Conservation (phyloP, 2,888 invertebrate genomes). For the Heteropelma amictum region DNA sequence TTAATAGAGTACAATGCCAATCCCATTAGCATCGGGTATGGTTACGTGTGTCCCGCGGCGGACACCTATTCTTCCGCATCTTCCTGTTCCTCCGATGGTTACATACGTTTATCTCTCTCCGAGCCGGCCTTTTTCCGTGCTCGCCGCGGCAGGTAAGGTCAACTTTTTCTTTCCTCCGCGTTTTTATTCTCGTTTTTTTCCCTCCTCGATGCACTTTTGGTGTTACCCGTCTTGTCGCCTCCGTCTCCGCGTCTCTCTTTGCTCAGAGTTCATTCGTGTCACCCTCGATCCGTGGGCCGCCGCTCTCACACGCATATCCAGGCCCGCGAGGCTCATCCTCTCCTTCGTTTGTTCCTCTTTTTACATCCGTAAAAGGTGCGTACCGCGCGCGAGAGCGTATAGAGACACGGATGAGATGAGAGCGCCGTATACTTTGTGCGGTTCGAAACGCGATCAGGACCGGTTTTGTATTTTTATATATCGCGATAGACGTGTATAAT, state of each 20-base stretch:
- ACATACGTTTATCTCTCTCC: constrained; percentile 8
- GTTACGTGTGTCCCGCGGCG: constrained; percentile 55
- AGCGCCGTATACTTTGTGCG: not conserved
- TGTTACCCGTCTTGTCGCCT: too few relatives aligned
- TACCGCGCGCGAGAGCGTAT: too few relatives aligned
- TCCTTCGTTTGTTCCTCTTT: too few relatives aligned
- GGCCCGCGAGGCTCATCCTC: too few relatives aligned
- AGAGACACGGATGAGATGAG: too few relatives aligned
- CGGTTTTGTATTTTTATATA: constrained; percentile 29
- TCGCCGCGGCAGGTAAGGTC: constrained; percentile 65
- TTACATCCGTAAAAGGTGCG: too few relatives aligned
- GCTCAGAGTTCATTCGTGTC: too few relatives aligned
- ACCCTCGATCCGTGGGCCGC: too few relatives aligned
- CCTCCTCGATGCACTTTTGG: too few relatives aligned
- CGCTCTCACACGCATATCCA: too few relatives aligned
- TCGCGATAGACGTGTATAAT: not conserved
- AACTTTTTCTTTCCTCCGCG: constrained; percentile 58
- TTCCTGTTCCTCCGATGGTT: constrained; percentile 7
- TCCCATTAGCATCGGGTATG: constrained; percentile 71
- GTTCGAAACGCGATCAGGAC: constrained; percentile 38
- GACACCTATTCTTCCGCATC: constrained; percentile 49
- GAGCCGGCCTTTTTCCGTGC: constrained; percentile 17
- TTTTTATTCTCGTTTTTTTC: constrained; percentile 22
- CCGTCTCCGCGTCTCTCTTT: too few relatives aligned
- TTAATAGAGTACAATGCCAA: constrained; percentile 72